Evolutionary conservation across 1,140 invertebrate species (phyloP).

Genomic region (Platorchestia sp.): DNA sequence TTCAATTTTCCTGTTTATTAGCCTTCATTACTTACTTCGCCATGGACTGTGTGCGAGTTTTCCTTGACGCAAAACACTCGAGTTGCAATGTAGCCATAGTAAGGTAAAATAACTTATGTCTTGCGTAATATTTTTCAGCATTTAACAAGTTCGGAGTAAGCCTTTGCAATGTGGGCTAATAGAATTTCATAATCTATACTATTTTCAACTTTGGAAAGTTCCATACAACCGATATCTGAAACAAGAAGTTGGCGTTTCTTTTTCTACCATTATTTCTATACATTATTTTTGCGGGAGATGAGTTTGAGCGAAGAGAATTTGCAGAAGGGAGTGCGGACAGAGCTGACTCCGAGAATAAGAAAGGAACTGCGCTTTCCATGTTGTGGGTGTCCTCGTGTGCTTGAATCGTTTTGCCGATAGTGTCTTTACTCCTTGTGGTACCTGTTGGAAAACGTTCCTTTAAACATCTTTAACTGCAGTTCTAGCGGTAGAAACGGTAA

Average conservation of each 20-base stretch:
- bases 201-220: background rate
- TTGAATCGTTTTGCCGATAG: too few species aligned
- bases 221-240: background rate
- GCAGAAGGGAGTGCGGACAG: background rate
- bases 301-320: background rate
- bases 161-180: too few species aligned
- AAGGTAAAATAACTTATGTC: background rate
- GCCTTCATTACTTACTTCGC: background rate
- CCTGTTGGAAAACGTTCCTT: background rate
- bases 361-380: background rate
- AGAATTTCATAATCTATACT: background rate
- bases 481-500: too few species aligned
- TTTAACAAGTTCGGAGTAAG: background rate
- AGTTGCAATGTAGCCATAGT: background rate
- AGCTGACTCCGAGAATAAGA: background rate
- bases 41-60: background rate
- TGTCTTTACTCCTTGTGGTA: background rate
- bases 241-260: background rate
- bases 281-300: too few species aligned
- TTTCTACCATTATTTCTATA: background rate
- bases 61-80: too few species aligned
- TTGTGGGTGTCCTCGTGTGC: too few species aligned
- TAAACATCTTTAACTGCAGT: background rate
- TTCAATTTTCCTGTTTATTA: background rate
- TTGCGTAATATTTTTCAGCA: background rate